phyloP scores from a whole-genome alignment of 2,797 vertebrate species.

The Botia kubotai region DNA sequence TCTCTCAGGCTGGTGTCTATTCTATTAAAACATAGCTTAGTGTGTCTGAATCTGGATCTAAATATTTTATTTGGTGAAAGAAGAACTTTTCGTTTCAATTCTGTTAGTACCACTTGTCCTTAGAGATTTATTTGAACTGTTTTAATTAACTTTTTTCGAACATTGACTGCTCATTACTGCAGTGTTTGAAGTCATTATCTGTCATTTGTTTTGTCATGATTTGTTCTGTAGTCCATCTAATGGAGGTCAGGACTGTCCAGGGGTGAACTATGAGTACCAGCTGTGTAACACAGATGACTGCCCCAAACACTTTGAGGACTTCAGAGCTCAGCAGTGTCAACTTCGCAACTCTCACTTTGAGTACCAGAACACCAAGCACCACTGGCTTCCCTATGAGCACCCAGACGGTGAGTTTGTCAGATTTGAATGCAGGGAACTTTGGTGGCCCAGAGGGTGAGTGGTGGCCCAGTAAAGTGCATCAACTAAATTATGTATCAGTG shows the following conservation, averaged over 20 bases:
- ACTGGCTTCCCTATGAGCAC: slow-evolving; percentile 95
- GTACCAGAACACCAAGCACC: slow-evolving; percentile 87
- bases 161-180: not conserved
- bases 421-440: slow-evolving; percentile 7
- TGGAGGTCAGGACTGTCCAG: slow-evolving; percentile 91
- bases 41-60: not conserved
- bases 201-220: not conserved
- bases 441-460: not conserved
- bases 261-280: slow-evolving; percentile 96
- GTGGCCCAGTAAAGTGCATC: too few relatives aligned
- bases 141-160: not conserved
- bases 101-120: not conserved
- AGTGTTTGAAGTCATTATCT: not conserved
- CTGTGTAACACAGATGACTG: slow-evolving; percentile 94
- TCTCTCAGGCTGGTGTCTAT: not conserved
- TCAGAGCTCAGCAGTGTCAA: slow-evolving; percentile 95
- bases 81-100: not conserved
- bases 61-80: slow-evolving; percentile 14
- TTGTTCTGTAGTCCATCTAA: slow-evolving; percentile 84
- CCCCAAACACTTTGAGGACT: slow-evolving; percentile 93
- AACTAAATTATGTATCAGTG: too few relatives aligned
- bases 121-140: not conserved
- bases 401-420: slow-evolving; percentile 80
- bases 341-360: slow-evolving; percentile 94
- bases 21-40: not conserved